Evolutionary conservation across 2,113 vertebrate genomes (phyloP).

Genomic region (Ciconia boyciana): DNA sequence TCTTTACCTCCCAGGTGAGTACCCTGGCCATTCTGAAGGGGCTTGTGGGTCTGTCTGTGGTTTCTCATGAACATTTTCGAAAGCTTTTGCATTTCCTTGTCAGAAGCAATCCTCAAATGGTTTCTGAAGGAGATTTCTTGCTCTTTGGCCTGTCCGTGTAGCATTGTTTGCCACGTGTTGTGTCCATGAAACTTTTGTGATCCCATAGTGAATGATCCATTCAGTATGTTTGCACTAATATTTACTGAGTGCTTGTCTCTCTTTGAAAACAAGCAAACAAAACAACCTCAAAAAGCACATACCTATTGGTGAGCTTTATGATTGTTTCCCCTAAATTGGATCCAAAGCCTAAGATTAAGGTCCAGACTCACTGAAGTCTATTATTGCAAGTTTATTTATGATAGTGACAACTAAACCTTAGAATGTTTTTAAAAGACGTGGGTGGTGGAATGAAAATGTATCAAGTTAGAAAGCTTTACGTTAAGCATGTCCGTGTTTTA

Average conservation of each 20-base stretch:
- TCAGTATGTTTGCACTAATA: not conserved
- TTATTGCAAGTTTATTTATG: not conserved
- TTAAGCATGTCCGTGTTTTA: not conserved
- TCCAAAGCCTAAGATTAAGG: not conserved
- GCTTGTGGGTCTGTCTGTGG: not conserved
- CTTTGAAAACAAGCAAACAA: not conserved
- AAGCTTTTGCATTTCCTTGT: not conserved
- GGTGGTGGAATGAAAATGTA: not conserved
- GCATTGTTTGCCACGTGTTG: not conserved
- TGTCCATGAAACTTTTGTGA: not conserved
- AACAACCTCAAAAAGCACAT: rapidly evolving
- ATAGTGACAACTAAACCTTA: not conserved
- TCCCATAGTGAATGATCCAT: not conserved
- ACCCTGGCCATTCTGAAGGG: not conserved
- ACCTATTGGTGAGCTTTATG: not conserved
- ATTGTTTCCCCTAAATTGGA: not conserved
- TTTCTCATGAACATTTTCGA: not conserved
- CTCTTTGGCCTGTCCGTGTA: not conserved
- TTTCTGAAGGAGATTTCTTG: not conserved
- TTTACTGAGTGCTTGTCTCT: not conserved
- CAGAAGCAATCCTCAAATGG: not conserved
- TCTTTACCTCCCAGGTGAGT: not conserved
- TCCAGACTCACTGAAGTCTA: not conserved
- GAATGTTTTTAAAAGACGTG: not conserved
- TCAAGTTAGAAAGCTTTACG: not conserved